Percentiles rank a stretch among this genome's conserved stretches.
These are phyloP conservation scores for Danionella cerebrum DNA, from an alignment of 2,113 vertebrate genomes.

Conservation along the genomic window DNA sequence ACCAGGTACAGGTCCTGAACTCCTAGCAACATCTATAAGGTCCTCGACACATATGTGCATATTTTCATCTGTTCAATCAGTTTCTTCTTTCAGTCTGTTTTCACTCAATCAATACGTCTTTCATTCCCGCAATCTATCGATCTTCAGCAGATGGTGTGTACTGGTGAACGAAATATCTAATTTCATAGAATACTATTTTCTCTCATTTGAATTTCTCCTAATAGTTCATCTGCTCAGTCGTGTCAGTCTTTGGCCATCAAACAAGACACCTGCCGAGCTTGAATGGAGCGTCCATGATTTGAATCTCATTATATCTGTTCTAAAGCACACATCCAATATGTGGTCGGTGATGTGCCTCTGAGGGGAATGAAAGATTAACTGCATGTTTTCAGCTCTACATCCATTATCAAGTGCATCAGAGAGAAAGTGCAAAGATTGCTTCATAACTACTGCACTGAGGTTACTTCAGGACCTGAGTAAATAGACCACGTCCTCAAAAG, in stretches of 20 bases:
- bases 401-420: background rate
- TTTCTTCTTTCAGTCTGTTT: too few relatives aligned
- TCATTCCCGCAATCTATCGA: too few relatives aligned
- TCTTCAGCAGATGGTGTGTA: too few relatives aligned
- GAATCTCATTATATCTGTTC: conserved; percentile 56
- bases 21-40: too few relatives aligned
- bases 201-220: background rate
- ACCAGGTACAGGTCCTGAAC: too few relatives aligned
- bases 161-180: too few relatives aligned
- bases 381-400: conserved; percentile 54
- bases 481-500: background rate
- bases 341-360: conserved; percentile 40
- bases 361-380: conserved; percentile 59
- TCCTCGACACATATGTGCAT: too few relatives aligned
- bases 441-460: background rate
- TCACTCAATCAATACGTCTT: too few relatives aligned
- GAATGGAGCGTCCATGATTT: conserved; percentile 42
- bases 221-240: background rate
- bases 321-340: conserved; percentile 37
- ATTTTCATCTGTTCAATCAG: too few relatives aligned
- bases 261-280: background rate
- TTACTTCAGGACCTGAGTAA: conserved; percentile 8
- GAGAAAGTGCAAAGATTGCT: background rate
- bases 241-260: background rate
- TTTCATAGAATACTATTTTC: background rate